phyloP scores from a whole-genome alignment of 2,888 invertebrate species.

The Liopterus haemorrhoidalis region DNA sequence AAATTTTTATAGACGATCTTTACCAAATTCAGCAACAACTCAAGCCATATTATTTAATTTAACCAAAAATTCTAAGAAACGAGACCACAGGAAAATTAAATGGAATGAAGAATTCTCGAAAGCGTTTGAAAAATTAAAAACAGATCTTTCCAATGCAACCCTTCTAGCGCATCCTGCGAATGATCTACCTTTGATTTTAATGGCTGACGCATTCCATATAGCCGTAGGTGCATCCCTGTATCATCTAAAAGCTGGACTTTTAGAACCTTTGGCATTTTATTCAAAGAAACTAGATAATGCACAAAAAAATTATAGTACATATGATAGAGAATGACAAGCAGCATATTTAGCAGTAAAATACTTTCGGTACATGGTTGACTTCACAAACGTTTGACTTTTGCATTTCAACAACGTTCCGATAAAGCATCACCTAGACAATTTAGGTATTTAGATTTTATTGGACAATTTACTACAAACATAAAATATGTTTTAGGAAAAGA shows the following conservation, averaged over 20 bases:
- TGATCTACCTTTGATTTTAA: conserved; percentile 2
- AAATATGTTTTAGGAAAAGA: conserved; percentile 3
- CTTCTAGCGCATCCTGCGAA: conserved; percentile 2
- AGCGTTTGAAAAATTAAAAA: conserved; percentile 2
- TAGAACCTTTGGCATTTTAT: neutral
- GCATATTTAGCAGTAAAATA: neutral
- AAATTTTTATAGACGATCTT: conserved; percentile 24
- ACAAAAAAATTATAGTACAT: conserved; percentile 3
- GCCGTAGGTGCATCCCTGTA: neutral
- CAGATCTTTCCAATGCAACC: conserved; percentile 3
- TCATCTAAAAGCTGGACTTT: neutral
- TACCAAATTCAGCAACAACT: conserved; percentile 16
- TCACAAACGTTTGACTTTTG: conserved; percentile 2
- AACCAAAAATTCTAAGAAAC: neutral
- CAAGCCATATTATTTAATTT: neutral
- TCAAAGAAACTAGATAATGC: neutral
- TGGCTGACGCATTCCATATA: conserved; percentile 3
- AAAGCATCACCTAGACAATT: conserved; percentile 5
- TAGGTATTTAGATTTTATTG: conserved; percentile 1
- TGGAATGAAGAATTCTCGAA: neutral
- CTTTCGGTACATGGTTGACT: neutral
- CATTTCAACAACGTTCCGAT: neutral
- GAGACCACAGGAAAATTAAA: neutral
- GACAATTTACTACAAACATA: conserved; percentile 1
- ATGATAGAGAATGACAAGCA: neutral